Conservation (phyloP, 2,888 invertebrate species). For the Harpalus rubripes region DNA sequence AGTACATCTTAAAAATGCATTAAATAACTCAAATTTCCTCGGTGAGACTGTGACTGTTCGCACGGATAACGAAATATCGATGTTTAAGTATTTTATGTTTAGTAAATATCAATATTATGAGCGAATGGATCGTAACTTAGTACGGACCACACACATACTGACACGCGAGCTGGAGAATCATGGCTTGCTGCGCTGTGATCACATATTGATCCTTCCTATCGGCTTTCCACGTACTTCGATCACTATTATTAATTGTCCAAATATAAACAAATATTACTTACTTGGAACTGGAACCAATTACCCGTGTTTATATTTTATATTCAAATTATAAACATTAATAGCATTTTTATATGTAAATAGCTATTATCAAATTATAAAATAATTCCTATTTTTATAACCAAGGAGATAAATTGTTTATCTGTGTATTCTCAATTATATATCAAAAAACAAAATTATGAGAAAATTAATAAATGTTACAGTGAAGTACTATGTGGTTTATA, state of each 20-base stretch:
- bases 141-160: conserved; percentile 69
- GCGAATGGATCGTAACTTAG: conserved; percentile 57
- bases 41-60: conserved; percentile 33
- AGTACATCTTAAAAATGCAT: conserved; percentile 66
- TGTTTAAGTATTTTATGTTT: conserved; percentile 54
- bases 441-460: too few relatives aligned
- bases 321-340: conserved; percentile 25
- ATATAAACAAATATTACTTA: conserved; percentile 20
- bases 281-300: neutral
- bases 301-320: neutral
- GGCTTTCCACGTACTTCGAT: neutral
- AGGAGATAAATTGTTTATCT: neutral
- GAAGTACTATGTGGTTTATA: neutral
- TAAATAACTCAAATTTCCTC: conserved; percentile 64
- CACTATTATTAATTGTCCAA: conserved; percentile 19
- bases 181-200: conserved; percentile 58
- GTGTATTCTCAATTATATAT: neutral
- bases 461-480: neutral
- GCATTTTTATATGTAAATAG: conserved; percentile 25
- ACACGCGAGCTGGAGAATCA: conserved; percentile 60
- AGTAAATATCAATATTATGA: conserved; percentile 63
- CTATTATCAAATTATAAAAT: conserved; percentile 26
- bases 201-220: conserved; percentile 39
- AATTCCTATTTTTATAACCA: neutral
- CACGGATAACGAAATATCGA: conserved; percentile 57